phyloP scores from a whole-genome alignment of 23 tunicate genomes.

The Phallusia fumigata region DNA sequence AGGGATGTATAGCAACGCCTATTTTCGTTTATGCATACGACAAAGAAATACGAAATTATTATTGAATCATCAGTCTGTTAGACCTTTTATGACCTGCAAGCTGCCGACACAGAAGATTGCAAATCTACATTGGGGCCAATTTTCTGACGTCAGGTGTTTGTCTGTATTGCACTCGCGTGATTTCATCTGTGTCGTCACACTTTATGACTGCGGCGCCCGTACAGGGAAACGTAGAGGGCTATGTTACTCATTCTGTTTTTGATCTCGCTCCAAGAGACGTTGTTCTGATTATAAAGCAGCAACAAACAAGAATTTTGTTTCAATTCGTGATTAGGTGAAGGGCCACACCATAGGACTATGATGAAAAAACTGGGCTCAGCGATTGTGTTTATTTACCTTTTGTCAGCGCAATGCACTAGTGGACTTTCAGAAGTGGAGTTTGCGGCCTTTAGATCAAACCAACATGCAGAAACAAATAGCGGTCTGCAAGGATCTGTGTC shows the following conservation, averaged over 20 bases:
- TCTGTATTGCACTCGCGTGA: background rate
- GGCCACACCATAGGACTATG: no score
- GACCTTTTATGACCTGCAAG: constrained; percentile 11
- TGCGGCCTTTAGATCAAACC: constrained; percentile 16
- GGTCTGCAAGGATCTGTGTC: constrained; percentile 37
- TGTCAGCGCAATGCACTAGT: background rate
- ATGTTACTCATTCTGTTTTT: background rate
- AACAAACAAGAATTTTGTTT: background rate
- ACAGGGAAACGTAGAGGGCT: background rate
- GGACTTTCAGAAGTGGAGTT: constrained; percentile 32
- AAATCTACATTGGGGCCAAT: background rate
- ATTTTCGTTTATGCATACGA: no score
- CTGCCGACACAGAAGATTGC: background rate
- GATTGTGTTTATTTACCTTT: background rate
- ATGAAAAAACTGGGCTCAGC: background rate
- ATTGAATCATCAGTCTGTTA: no score
- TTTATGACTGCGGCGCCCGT: background rate
- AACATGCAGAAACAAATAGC: constrained; percentile 22
- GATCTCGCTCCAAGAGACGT: background rate
- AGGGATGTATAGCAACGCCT: no score
- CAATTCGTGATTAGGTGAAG: background rate
- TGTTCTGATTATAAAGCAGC: background rate
- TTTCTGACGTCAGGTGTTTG: background rate
- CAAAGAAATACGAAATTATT: no score
- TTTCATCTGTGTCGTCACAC: background rate